Conservation (phyloP, 1,140 invertebrate species). For the Drosophila eugracilis region DNA sequence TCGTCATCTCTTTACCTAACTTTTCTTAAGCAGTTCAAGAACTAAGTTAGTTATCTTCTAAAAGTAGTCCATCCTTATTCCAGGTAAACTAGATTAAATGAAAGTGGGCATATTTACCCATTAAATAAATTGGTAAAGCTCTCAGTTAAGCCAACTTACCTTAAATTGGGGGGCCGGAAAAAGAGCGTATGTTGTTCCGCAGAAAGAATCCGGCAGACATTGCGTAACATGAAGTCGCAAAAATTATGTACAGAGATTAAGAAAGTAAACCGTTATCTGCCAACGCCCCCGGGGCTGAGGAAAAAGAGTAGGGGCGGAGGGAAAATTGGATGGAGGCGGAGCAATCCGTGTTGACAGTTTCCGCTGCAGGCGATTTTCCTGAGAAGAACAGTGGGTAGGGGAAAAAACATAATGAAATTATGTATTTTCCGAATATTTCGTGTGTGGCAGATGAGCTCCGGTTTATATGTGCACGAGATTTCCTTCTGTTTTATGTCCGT, state of each 20-base stretch:
- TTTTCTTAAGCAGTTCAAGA: no score
- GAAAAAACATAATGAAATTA: constrained; percentile 67
- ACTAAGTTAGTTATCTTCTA: background rate
- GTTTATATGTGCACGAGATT: constrained; percentile 45
- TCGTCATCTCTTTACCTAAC: no score
- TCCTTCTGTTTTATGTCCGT: constrained; percentile 55
- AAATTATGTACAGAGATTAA: constrained; percentile 81
- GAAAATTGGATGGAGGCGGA: background rate
- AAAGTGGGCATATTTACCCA: constrained; percentile 26
- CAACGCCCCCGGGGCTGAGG: constrained; percentile 40
- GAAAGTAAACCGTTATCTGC: constrained; percentile 78
- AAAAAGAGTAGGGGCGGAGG: background rate
- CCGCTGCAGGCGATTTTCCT: constrained; percentile 46
- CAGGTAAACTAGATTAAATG: background rate
- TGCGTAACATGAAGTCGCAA: constrained; percentile 64
- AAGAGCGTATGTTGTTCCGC: constrained; percentile 19
- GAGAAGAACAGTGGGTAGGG: background rate
- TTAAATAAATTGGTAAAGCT: constrained; percentile 22
- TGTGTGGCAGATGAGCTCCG: constrained; percentile 57
- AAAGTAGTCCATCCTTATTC: background rate
- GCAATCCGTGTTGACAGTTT: constrained; percentile 67
- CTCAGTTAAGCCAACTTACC: constrained; percentile 16
- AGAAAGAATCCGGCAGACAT: constrained; percentile 30
- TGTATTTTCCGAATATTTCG: constrained; percentile 53
- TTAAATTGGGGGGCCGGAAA: constrained; percentile 1